Evolutionary conservation across 2,797 vertebrate genomes (phyloP).

Genomic region (Sebastes reedi): DNA sequence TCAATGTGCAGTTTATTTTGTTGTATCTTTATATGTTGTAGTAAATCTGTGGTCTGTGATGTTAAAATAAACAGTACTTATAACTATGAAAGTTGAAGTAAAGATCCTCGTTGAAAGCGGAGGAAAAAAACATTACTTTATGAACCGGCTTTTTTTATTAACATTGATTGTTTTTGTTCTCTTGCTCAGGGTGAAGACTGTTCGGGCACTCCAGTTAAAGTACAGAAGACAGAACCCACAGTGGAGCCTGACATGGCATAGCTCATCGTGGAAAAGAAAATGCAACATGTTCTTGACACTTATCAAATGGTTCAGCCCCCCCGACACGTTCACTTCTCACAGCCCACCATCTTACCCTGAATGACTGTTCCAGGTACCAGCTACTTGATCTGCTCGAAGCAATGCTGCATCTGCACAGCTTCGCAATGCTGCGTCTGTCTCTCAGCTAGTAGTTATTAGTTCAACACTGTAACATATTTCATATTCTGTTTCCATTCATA

Average conservation of each 20-base stretch:
- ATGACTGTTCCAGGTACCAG: not conserved
- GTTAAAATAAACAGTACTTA: not conserved
- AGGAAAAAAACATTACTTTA: not conserved
- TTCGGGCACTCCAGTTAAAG: constrained; percentile 69
- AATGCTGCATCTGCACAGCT: not conserved
- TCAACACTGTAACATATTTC: not conserved
- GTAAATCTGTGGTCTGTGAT: not conserved
- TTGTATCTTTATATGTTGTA: not conserved
- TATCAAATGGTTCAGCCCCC: not conserved
- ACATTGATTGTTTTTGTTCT: constrained; percentile 3
- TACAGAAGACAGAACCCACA: constrained; percentile 59
- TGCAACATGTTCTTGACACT: not conserved
- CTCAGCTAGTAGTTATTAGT: not conserved
- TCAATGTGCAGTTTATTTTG: not conserved
- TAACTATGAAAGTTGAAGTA: not conserved
- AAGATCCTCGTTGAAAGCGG: not conserved
- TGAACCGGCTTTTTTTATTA: not conserved
- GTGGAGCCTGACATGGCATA: constrained; percentile 44
- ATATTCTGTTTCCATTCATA: not conserved
- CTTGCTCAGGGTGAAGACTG: constrained; percentile 62
- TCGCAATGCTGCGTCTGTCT: not conserved
- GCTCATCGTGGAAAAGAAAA: not conserved
- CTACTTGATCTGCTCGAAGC: not conserved
- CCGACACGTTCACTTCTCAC: not conserved
- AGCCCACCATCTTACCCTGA: not conserved